phyloP scores from a whole-genome alignment of 2,888 invertebrate genomes.

The Charanyca ferruginea region DNA sequence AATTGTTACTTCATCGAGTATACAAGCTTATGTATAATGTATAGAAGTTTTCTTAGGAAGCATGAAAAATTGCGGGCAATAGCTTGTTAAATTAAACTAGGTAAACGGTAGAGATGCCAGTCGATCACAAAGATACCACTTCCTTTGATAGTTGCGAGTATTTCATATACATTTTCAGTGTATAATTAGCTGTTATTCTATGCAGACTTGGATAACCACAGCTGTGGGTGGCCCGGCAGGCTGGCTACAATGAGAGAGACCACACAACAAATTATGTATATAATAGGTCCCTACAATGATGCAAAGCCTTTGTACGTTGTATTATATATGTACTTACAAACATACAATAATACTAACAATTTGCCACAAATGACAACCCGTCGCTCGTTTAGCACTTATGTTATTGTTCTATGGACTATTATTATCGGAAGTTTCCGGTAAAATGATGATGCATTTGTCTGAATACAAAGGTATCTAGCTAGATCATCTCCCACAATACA shows the following conservation, averaged over 20 bases:
- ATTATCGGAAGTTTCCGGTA: constrained; percentile 32
- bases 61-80: no score
- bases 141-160: not conserved
- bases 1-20: no score
- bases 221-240: constrained; percentile 1
- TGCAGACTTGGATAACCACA: not conserved
- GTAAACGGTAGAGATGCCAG: not conserved
- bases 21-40: no score
- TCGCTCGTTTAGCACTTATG: constrained; percentile 12
- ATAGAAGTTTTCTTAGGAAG: no score
- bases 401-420: constrained; percentile 38
- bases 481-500: constrained; percentile 18
- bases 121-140: not conserved
- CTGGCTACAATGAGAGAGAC: constrained; percentile 14
- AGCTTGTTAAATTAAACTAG: not conserved
- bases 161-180: constrained; percentile 3
- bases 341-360: constrained; percentile 35
- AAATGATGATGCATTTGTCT: constrained; percentile 36
- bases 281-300: constrained; percentile 7
- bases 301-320: constrained; percentile 35
- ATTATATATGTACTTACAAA: constrained; percentile 18
- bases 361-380: constrained; percentile 30
- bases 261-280: constrained; percentile 15
- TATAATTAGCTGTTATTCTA: not conserved
- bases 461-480: constrained; percentile 36